A percentile compares a stretch with the other conserved stretches of the same genome.
Evolutionary conservation across 2,888 invertebrate genomes (phyloP).

Genomic region (Dusona sp.): DNA sequence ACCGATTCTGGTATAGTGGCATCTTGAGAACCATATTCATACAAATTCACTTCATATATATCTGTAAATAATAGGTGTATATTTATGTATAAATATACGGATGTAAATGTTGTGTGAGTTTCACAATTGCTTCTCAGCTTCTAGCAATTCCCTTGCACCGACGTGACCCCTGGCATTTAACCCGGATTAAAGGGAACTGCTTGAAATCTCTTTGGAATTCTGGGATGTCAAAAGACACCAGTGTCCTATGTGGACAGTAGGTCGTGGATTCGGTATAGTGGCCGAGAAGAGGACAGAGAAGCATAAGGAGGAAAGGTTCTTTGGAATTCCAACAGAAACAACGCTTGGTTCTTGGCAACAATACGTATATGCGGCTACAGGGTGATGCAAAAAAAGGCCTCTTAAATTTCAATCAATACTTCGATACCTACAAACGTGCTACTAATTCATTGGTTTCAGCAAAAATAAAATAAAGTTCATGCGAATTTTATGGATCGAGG

Average conservation of each 20-base stretch:
- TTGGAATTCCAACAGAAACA: conserved; percentile 43
- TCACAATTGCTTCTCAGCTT: conserved; percentile 30
- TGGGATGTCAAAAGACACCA: conserved; percentile 40
- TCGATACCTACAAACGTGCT: neutral
- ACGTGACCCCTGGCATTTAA: conserved; percentile 58
- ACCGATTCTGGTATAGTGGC: conserved; percentile 18
- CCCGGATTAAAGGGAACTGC: conserved; percentile 65
- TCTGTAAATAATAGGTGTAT: neutral
- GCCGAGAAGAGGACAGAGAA: neutral
- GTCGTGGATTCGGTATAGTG: conserved; percentile 28
- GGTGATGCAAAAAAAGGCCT: neutral
- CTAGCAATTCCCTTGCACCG: conserved; percentile 42
- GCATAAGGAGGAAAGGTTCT: conserved; percentile 29
- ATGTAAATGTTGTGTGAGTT: conserved; percentile 6
- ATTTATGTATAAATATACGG: neutral
- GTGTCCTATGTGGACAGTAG: conserved; percentile 37
- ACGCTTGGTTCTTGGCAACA: neutral
- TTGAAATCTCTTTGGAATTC: conserved; percentile 61
- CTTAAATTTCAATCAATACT: neutral
- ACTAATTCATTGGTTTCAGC: neutral
- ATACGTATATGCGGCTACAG: neutral
- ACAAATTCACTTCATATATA: conserved; percentile 10
- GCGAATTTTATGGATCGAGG: neutral
- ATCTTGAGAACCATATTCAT: neutral
- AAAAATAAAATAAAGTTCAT: neutral